Evolutionary conservation across 2,113 vertebrate genomes (phyloP).

Genomic region (Microcebus ravelobensis): DNA sequence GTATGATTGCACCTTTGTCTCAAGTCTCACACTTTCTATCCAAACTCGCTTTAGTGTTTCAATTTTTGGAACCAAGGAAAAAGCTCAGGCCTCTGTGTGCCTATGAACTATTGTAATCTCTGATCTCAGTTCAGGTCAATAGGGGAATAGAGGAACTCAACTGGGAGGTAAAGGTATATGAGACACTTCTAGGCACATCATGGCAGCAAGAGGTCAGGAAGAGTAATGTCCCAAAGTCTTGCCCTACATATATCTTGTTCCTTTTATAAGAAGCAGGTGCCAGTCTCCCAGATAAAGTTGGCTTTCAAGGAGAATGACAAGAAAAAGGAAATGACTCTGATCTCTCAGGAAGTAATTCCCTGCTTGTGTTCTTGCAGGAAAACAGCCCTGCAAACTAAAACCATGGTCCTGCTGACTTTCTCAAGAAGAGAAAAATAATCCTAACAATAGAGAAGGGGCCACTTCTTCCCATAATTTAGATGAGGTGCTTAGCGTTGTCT

Average conservation of each 20-base stretch:
- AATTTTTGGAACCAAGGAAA: not conserved
- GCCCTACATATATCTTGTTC: not conserved
- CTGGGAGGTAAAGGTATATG: not conserved
- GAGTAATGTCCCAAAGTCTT: not conserved
- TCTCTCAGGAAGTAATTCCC: not conserved
- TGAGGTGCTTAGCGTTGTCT: not conserved
- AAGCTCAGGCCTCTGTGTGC: not conserved
- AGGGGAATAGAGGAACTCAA: not conserved
- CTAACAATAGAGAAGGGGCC: not conserved
- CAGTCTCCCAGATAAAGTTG: not conserved
- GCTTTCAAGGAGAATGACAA: not conserved
- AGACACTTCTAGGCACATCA: not conserved
- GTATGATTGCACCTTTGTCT: not conserved
- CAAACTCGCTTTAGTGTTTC: not conserved
- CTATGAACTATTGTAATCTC: not conserved
- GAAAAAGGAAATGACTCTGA: not conserved
- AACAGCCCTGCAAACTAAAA: not conserved
- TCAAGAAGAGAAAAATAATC: not conserved
- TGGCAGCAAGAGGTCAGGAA: not conserved
- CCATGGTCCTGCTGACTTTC: not conserved
- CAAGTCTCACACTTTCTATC: not conserved
- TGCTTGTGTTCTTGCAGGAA: not conserved
- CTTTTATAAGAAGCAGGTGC: not conserved
- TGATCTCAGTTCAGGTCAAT: not conserved
- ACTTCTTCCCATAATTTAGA: not conserved